Percentiles rank a stretch among this genome's conserved stretches.
Evolutionary conservation across 2,888 invertebrate species (phyloP).

Genomic region (Baronia brevicornis): DNA sequence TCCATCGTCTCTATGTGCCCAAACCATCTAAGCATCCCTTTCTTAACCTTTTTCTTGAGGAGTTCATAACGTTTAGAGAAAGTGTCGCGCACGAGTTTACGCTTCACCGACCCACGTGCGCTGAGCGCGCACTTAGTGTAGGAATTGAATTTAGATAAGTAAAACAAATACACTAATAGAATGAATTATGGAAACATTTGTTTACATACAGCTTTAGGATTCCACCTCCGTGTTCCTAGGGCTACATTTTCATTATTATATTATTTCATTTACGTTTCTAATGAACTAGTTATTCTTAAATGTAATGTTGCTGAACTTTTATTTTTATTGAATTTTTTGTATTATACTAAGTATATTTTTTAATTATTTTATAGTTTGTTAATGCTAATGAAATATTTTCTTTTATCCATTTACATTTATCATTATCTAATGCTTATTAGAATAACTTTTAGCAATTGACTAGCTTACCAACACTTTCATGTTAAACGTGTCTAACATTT

Average conservation of each 20-base stretch:
- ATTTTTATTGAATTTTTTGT: slow-evolving; percentile 60
- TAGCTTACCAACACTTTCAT: too few species aligned
- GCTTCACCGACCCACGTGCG: slow-evolving; percentile 8
- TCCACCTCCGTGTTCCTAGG: slow-evolving; percentile 58
- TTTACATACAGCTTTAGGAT: slow-evolving; percentile 58
- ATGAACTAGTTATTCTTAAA: slow-evolving; percentile 41
- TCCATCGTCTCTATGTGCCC: too few species aligned
- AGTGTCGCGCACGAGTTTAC: slow-evolving; percentile 1
- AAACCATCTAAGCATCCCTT: too few species aligned
- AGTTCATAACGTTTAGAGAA: slow-evolving; percentile 8
- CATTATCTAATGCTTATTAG: slow-evolving; percentile 4
- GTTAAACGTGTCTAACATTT: too few species aligned
- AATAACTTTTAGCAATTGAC: too few species aligned
- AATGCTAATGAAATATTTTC: slow-evolving; percentile 37
- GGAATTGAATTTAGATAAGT: slow-evolving; percentile 72
- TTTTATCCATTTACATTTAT: slow-evolving; percentile 15
- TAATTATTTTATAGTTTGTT: slow-evolving; percentile 53
- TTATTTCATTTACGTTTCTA: slow-evolving; percentile 40
- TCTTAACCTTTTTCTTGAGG: too few species aligned
- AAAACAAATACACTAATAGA: slow-evolving; percentile 65
- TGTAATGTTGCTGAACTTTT: slow-evolving; percentile 54
- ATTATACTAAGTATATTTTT: slow-evolving; percentile 59
- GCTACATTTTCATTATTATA: slow-evolving; percentile 46
- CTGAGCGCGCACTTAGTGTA: slow-evolving; percentile 52
- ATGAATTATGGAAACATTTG: slow-evolving; percentile 50